phyloP scores from a whole-genome alignment of 2,113 vertebrate genomes.

The Strigops habroptila region DNA sequence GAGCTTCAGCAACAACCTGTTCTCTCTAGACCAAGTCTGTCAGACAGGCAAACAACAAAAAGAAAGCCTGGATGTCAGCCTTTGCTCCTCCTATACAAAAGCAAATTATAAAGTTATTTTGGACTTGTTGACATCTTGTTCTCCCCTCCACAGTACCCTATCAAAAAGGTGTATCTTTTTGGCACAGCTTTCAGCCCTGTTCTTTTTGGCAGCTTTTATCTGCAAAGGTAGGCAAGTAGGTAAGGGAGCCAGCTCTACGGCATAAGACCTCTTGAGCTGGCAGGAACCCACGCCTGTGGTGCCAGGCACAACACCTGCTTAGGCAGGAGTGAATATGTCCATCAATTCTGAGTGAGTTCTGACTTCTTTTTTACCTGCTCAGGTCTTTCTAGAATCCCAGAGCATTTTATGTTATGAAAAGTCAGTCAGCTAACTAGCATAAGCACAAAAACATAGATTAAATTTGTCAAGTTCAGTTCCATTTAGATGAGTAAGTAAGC shows the following conservation, averaged over 20 bases:
- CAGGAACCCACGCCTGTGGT: not conserved
- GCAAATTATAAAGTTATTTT: not conserved
- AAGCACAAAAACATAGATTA: not conserved
- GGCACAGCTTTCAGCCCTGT: not conserved
- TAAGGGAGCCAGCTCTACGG: not conserved
- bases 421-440: not conserved
- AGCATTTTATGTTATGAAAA: not conserved
- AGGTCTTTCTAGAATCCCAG: not conserved
- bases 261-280: not conserved
- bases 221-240: not conserved
- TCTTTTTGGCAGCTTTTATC: not conserved
- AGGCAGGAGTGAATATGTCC: not conserved
- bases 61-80: not conserved
- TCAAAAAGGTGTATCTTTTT: not conserved
- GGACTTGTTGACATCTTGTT: not conserved
- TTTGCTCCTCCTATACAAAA: not conserved
- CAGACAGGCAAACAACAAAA: not conserved
- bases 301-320: not conserved
- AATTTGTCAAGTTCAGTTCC: not conserved
- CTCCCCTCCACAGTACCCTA: not conserved
- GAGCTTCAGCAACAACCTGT: not conserved
- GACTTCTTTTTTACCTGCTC: not conserved
- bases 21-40: not conserved
- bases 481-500: not conserved
- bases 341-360: not conserved